phyloP scores from a whole-genome alignment of 1,140 invertebrate genomes.

The Drosophila willistoni region DNA sequence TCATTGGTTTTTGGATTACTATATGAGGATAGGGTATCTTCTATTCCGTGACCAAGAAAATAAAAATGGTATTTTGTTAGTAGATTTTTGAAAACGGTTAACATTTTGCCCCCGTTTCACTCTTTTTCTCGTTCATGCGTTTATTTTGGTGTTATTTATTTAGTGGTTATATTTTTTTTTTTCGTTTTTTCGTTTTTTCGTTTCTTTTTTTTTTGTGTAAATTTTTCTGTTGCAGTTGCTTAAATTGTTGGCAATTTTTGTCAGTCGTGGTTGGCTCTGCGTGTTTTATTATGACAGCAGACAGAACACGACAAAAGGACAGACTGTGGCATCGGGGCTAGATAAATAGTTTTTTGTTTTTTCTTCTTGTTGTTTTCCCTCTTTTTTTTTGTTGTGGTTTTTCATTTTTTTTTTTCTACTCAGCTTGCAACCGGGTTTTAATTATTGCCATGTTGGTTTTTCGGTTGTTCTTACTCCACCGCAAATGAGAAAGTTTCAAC shows the following conservation, averaged over 20 bases:
- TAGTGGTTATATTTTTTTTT: slow-evolving; percentile 45
- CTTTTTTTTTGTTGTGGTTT: slow-evolving; percentile 12
- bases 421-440: slow-evolving; percentile 36
- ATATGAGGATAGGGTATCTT: too few relatives aligned
- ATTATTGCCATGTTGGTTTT: slow-evolving; percentile 54
- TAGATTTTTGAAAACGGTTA: slow-evolving; percentile 13
- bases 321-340: slow-evolving; percentile 13
- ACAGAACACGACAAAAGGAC: slow-evolving; percentile 12
- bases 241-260: slow-evolving; percentile 64
- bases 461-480: slow-evolving; percentile 7
- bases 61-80: neutral
- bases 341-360: slow-evolving; percentile 48
- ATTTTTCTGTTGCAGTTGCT: slow-evolving; percentile 37
- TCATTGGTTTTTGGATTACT: too few relatives aligned
- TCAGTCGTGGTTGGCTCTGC: slow-evolving; percentile 49
- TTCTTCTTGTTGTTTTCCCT: slow-evolving; percentile 8
- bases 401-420: neutral
- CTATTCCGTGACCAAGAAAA: neutral
- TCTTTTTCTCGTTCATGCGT: slow-evolving; percentile 11
- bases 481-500: slow-evolving; percentile 17
- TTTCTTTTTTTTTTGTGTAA: slow-evolving; percentile 2
- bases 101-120: slow-evolving; percentile 17
- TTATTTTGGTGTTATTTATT: slow-evolving; percentile 58
- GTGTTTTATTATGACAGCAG: slow-evolving; percentile 60
- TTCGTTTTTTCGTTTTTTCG: neutral